Conservation (phyloP, 2,888 invertebrate genomes). For the Tholera decimalis region DNA sequence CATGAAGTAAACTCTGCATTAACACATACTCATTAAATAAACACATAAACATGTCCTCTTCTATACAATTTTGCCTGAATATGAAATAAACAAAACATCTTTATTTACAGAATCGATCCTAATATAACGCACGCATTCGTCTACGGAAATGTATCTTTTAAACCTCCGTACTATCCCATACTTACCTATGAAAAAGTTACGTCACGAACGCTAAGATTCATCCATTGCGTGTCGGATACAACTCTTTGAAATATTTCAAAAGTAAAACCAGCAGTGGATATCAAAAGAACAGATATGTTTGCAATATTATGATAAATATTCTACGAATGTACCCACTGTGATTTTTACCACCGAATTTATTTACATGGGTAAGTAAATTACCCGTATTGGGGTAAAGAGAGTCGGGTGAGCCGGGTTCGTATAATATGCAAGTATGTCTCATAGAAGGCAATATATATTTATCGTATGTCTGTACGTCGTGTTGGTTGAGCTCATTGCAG, state of each 20-base stretch:
- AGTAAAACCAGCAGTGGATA: conserved; percentile 47
- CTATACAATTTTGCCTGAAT: conserved; percentile 40
- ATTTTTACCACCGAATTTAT: conserved; percentile 78
- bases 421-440: conserved; percentile 64
- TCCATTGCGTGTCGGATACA: conserved; percentile 16
- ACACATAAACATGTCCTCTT: conserved; percentile 10
- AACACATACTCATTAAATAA: conserved; percentile 1
- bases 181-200: conserved; percentile 22
- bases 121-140: conserved; percentile 64
- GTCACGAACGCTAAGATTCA: accelerated
- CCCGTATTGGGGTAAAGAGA: conserved; percentile 69
- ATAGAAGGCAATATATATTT: conserved; percentile 63
- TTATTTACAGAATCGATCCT: conserved; percentile 68
- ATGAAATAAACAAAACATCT: conserved; percentile 63
- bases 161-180: conserved; percentile 33
- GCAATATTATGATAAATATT: conserved; percentile 63
- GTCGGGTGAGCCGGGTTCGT: conserved; percentile 51
- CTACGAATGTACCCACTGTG: conserved; percentile 67
- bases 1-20: conserved; percentile 4
- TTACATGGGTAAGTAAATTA: conserved; percentile 79
- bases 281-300: conserved; percentile 11
- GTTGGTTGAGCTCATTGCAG: conserved; percentile 31
- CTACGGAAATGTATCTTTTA: conserved; percentile 66
- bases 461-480: conserved; percentile 48
- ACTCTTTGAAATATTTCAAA: no score